Percentiles rank a stretch among this genome's conserved stretches.
These are phyloP conservation scores for Lordiphosa collinella DNA, from an alignment of 1,140 invertebrate species.

Conservation along the genomic window DNA sequence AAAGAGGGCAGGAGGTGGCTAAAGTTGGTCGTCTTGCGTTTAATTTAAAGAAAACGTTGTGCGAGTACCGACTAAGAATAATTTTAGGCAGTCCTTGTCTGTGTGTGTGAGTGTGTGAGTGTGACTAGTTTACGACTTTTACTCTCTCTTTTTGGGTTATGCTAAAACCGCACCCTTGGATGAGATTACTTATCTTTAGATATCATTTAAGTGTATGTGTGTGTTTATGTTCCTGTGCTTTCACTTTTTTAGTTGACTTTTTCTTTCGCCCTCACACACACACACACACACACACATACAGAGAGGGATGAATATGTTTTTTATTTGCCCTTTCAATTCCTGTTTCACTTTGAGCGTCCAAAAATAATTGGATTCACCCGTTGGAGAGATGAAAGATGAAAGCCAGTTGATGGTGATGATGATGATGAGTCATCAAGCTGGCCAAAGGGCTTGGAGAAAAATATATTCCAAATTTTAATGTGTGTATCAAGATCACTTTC, in stretches of 20 bases:
- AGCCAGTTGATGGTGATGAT: not conserved
- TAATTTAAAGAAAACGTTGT: no score
- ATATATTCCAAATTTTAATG: no score
- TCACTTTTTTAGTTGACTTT: slow-evolving; percentile 25
- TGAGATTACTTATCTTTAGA: slow-evolving; percentile 72
- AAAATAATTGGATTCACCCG: slow-evolving; percentile 46
- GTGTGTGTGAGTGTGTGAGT: slow-evolving; percentile 13
- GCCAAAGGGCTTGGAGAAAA: no score
- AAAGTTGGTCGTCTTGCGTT: no score
- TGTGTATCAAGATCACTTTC: no score
- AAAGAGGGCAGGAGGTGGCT: not conserved
- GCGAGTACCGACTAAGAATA: slow-evolving; percentile 6
- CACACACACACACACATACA: slow-evolving; percentile 17
- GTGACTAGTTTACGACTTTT: slow-evolving; percentile 41
- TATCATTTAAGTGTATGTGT: slow-evolving; percentile 68
- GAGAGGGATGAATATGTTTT: slow-evolving; percentile 25
- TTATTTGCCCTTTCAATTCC: slow-evolving; percentile 26
- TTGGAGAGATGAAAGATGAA: not conserved
- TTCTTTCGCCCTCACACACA: not conserved
- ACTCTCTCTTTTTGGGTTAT: slow-evolving; percentile 20
- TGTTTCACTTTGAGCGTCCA: slow-evolving; percentile 27
- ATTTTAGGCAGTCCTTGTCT: slow-evolving; percentile 40
- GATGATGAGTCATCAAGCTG: no score
- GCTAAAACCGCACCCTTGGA: slow-evolving; percentile 61
- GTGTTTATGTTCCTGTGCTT: slow-evolving; percentile 28